Evolutionary conservation across 2,113 vertebrate genomes (phyloP).

Genomic region (Petaurus breviceps): DNA sequence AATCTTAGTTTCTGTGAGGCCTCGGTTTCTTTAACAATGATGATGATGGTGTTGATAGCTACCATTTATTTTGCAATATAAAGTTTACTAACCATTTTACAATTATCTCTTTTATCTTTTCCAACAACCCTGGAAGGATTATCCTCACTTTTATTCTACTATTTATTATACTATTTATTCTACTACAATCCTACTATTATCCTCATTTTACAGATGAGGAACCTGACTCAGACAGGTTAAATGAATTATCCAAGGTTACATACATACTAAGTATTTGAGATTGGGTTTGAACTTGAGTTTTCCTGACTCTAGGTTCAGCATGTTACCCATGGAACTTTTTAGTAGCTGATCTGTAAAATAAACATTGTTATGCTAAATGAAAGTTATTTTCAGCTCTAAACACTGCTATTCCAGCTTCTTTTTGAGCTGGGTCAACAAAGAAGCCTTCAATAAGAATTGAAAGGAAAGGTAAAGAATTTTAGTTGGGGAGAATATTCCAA

Average conservation of each 20-base stretch:
- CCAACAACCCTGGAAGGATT: background rate
- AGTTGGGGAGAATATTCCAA: no score
- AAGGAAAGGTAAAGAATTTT: no score
- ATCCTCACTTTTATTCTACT: no score
- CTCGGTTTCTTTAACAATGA: background rate
- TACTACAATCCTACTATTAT: no score
- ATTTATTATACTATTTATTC: no score
- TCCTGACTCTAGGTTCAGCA: background rate
- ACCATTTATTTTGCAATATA: background rate
- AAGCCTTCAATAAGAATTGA: no score
- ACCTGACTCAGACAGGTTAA: background rate
- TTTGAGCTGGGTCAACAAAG: no score
- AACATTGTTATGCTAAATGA: background rate
- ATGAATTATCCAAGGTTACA: background rate
- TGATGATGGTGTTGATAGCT: background rate
- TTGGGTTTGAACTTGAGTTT: background rate
- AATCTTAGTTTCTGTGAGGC: background rate
- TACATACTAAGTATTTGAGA: no score
- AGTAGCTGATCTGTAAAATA: background rate
- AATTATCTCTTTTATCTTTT: background rate
- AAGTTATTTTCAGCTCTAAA: background rate
- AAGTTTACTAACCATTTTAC: background rate
- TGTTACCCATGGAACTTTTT: background rate
- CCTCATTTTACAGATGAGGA: background rate
- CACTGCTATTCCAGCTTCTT: no score